phyloP scores from a whole-genome alignment of 2,113 vertebrate species.

The Psophia crepitans region DNA sequence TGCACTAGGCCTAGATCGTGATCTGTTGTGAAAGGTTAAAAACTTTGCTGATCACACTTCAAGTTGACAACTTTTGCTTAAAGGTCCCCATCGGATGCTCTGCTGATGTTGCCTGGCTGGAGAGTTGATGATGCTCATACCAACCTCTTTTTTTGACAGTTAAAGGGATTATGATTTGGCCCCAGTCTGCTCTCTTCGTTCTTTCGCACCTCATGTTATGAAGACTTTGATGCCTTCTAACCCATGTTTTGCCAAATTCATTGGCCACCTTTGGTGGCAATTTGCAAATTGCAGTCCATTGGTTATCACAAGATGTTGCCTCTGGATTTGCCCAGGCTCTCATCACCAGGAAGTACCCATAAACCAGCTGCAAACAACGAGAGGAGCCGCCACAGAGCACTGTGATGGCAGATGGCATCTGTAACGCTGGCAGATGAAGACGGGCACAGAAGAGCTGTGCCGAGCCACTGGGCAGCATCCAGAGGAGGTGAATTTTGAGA shows the following conservation, averaged over 20 bases:
- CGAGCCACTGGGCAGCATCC: background rate
- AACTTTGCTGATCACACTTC: background rate
- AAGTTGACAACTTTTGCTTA: background rate
- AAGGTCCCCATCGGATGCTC: background rate
- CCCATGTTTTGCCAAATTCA: background rate
- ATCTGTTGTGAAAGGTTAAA: background rate
- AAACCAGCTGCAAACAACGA: background rate
- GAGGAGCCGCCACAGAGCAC: fast-evolving
- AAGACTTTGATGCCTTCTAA: background rate
- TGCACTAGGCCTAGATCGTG: fast-evolving
- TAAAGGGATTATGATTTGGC: background rate
- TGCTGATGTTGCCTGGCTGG: background rate
- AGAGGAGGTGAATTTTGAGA: background rate
- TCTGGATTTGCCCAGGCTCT: background rate
- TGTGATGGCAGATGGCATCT: background rate
- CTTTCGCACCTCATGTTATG: background rate
- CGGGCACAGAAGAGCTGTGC: background rate
- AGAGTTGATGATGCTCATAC: background rate
- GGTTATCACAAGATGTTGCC: background rate
- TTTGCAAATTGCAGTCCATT: background rate
- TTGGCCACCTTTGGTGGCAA: background rate
- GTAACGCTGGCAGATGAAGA: background rate
- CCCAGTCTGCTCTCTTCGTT: background rate
- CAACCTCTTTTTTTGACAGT: background rate
- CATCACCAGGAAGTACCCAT: fast-evolving